These are phyloP conservation scores for Tursiops truncatus DNA, from an alignment of 2,113 vertebrate genomes.

Conservation along the genomic window DNA sequence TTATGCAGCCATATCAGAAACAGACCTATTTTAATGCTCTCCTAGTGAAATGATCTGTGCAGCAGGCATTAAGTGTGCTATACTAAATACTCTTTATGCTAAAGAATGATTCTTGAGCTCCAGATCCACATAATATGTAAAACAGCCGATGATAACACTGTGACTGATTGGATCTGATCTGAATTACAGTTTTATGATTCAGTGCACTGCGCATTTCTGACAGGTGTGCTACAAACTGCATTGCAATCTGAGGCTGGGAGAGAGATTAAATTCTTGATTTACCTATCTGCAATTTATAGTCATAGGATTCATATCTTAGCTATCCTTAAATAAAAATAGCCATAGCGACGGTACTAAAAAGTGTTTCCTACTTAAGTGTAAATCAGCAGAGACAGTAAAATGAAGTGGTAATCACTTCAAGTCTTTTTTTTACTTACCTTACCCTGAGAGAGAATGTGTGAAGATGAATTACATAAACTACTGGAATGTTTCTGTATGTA, in stretches of 20 bases:
- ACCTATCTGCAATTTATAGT: not conserved
- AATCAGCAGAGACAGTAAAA: not conserved
- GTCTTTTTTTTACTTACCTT: not conserved
- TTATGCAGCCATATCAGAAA: too few relatives aligned
- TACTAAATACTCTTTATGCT: not conserved
- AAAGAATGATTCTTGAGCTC: not conserved
- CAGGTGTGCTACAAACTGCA: not conserved
- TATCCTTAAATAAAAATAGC: not conserved
- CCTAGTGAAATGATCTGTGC: not conserved
- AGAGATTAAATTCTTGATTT: not conserved
- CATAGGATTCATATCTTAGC: not conserved
- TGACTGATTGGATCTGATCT: not conserved
- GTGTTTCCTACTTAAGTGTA: not conserved
- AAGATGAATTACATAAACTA: not conserved
- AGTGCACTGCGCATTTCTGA: not conserved
- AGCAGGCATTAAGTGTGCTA: not conserved
- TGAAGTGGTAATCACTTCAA: not conserved
- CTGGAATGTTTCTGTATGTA: not conserved
- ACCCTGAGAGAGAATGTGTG: not conserved
- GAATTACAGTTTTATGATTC: not conserved
- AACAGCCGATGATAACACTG: not conserved
- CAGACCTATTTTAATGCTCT: not conserved
- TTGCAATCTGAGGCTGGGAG: not conserved
- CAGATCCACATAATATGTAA: not conserved
- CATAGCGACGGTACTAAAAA: not conserved